phyloP scores from a whole-genome alignment of 35 echinoderm and acorn worm species.

The Hemicentrotus pulcherrimus region DNA sequence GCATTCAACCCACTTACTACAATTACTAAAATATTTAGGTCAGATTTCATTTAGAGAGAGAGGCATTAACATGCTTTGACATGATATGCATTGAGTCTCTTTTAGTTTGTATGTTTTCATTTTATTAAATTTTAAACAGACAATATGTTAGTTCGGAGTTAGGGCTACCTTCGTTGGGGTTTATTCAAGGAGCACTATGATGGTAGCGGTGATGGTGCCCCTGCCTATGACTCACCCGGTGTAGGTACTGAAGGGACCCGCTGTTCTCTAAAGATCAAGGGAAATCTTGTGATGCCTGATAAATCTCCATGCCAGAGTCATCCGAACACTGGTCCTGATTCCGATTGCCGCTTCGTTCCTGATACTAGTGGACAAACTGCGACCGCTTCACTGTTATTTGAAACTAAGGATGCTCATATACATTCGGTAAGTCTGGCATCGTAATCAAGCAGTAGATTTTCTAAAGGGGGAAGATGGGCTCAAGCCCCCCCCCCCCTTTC shows the following conservation, averaged over 20 bases:
- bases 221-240: neutral
- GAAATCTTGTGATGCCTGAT: neutral
- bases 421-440: neutral
- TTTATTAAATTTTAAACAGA: neutral
- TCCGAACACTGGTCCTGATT: neutral
- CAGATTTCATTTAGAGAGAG: neutral
- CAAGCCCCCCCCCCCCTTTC: too few relatives aligned
- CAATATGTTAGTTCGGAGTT: neutral
- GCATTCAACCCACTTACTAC: neutral
- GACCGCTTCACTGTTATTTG: slow-evolving; percentile 17
- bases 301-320: neutral
- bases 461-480: too few relatives aligned
- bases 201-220: neutral
- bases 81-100: neutral
- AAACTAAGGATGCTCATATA: slow-evolving; percentile 2
- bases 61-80: neutral
- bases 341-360: slow-evolving; percentile 1
- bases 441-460: neutral
- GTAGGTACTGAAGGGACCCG: neutral
- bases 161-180: slow-evolving; percentile 11
- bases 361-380: neutral
- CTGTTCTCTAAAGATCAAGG: slow-evolving; percentile 7
- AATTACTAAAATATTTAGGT: neutral
- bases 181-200: slow-evolving; percentile 40
- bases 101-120: neutral